Conservation (phyloP, 2,888 invertebrate genomes). For the Himalopsyche kuldschensis region DNA sequence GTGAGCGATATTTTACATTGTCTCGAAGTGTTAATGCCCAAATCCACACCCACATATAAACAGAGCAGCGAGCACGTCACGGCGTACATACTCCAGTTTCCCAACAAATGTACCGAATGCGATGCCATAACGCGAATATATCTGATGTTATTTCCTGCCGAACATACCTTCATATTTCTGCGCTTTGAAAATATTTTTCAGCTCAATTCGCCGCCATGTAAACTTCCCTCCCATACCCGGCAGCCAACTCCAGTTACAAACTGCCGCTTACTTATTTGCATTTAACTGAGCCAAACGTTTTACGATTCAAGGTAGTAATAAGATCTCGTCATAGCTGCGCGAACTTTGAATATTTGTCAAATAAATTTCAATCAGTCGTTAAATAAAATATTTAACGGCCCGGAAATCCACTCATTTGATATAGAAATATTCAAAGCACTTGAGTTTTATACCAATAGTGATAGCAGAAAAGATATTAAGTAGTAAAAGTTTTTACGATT, state of each 20-base stretch:
- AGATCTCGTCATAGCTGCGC: not conserved
- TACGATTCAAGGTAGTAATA: not conserved
- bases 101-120: slow-evolving; percentile 29
- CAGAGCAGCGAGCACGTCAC: not conserved
- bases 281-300: not conserved
- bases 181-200: not conserved
- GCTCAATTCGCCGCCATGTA: not conserved
- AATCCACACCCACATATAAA: not conserved
- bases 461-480: too few relatives aligned
- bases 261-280: not conserved
- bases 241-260: not conserved
- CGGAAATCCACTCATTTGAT: not conserved
- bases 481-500: too few relatives aligned
- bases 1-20: not conserved
- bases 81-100: not conserved
- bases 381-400: not conserved
- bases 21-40: not conserved
- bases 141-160: slow-evolving; percentile 29
- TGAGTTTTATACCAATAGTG: not conserved
- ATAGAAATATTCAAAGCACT: not conserved
- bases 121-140: slow-evolving; percentile 23
- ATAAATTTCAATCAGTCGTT: not conserved
- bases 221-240: not conserved
- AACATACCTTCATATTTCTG: not conserved
- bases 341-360: not conserved